phyloP scores from a whole-genome alignment of 2,797 vertebrate species.

The Vultur gryphus region DNA sequence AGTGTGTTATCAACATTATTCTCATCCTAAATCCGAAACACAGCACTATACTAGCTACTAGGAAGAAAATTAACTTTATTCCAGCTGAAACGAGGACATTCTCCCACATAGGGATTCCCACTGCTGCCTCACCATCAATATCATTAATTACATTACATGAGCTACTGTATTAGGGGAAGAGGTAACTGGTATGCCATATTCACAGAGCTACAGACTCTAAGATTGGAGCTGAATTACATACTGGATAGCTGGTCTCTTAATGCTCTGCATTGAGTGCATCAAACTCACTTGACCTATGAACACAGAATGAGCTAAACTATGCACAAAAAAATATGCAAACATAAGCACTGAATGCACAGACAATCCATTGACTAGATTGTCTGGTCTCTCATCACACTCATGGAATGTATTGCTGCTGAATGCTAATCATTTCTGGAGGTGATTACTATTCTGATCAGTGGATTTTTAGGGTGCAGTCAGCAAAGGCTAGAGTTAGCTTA shows the following conservation, averaged over 20 bases:
- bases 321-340: not conserved
- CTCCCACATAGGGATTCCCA: not conserved
- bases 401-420: not conserved
- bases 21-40: too few relatives aligned
- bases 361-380: not conserved
- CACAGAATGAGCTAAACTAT: conserved; percentile 1
- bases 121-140: not conserved
- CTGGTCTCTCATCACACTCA: not conserved
- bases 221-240: not conserved
- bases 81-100: too few relatives aligned
- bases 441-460: conserved; percentile 16
- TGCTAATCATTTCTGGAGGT: not conserved
- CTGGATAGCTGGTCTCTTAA: not conserved
- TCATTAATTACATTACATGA: not conserved
- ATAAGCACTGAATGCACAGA: not conserved
- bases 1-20: too few relatives aligned
- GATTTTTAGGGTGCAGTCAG: not conserved
- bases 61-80: too few relatives aligned
- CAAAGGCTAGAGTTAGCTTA: not conserved
- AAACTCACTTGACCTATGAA: not conserved
- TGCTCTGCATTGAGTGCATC: not conserved
- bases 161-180: not conserved
- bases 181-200: not conserved
- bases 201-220: not conserved
- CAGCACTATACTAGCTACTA: too few relatives aligned